Evolutionary conservation across 1,140 invertebrate species (phyloP), one percentile per base, ranked within the genome.

Genomic region (Zaprionus davidi): DNA sequence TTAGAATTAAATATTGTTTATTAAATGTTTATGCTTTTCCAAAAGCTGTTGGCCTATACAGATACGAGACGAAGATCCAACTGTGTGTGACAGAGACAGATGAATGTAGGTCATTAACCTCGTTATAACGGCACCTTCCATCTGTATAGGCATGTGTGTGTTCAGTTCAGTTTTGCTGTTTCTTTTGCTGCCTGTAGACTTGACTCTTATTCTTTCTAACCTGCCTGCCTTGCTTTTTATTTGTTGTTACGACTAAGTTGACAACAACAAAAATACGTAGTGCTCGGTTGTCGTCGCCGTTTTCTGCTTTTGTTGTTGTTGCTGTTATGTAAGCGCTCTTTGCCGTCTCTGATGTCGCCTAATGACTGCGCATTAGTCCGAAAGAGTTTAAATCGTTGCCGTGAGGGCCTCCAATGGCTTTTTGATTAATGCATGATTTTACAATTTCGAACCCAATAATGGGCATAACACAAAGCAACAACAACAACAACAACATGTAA

Each of bases 41-140:
- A 66, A 72, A 81, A 74, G 58, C 53, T 17, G n/a, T 51, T 41
- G 12, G 34, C 17, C 15, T 31, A 34, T 11, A 20, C 53, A 62
- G 22, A 49, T 31, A 6, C 5, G 4, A 41, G 49, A 24, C 53
- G 41, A 53, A 41, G 67, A 41, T 59, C n/a, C 31, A 67, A 53
- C 36, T 46, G 62, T 73, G 55, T 56, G 65, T 34, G 38, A 65
- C 51, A 70, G 49, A 73, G 26, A 63, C 44, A 78, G 68, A 78
- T 13, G 62, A 71, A 88, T 90, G 79, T 90, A 57, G 85, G 85
- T 90, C 85, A 86, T 90, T 90, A 90, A 90, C 85, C 85, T 90
- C 86, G 81, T 80, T 90, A 85, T 90, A 90, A 90, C 85, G 85
- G 85, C 85, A 90, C 81, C 85, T 85, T 59, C 82, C 90, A 71